A percentile compares a stretch with the other conserved stretches of the same genome.
Conservation (phyloP, 2,113 vertebrate species). For the Theristicus caerulescens region DNA sequence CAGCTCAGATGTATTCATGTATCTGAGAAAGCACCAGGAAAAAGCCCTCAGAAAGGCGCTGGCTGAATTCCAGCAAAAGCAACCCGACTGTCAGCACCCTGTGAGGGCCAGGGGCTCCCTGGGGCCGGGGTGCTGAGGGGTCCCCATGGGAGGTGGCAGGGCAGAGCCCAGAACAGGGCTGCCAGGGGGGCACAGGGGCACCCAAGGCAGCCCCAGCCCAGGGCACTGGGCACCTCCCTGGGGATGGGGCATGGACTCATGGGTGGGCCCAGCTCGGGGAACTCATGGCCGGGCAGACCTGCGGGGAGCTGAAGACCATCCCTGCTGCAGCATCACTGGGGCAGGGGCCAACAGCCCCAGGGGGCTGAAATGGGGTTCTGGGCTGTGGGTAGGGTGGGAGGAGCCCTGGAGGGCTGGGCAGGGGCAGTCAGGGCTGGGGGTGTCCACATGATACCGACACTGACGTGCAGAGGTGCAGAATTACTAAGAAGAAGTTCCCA, state of each 20-base stretch:
- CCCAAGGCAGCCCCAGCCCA: not conserved
- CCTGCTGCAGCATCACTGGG: not conserved
- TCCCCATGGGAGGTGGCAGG: not conserved
- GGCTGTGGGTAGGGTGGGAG: not conserved
- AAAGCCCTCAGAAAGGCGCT: not conserved
- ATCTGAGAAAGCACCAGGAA: not conserved
- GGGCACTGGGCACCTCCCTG: not conserved
- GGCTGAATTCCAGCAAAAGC: not conserved
- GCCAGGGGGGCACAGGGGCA: fast-evolving
- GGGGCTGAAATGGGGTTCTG: not conserved
- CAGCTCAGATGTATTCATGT: not conserved
- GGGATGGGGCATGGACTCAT: not conserved
- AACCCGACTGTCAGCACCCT: not conserved
- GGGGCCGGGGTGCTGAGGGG: too few relatives aligned
- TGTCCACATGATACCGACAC: not conserved
- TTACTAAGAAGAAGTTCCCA: not conserved
- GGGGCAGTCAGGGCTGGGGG: not conserved
- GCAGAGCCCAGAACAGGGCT: not conserved
- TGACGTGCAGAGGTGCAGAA: not conserved
- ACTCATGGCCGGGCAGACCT: not conserved
- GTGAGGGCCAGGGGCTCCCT: fast-evolving
- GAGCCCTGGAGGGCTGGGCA: not conserved
- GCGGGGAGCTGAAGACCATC: not conserved
- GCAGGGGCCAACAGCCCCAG: not conserved
- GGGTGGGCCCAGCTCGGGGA: too few relatives aligned